Conservation (phyloP, 92 coral and sea anemone genomes). For the Heteractis magnifica region DNA sequence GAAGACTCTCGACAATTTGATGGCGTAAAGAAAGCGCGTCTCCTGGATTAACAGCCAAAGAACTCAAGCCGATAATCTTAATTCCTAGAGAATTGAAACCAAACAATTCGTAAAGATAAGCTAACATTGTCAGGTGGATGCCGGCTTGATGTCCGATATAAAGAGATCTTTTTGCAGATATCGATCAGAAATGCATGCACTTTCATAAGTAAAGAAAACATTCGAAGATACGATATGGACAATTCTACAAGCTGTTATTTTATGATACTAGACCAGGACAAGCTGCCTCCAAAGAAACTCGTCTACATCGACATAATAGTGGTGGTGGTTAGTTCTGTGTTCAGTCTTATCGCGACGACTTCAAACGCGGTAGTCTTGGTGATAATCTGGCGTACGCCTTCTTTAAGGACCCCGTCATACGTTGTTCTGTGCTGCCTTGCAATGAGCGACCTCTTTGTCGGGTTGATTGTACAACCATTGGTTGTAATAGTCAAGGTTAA, state of each 20-base stretch:
- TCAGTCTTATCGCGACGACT: neutral
- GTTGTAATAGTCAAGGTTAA: slow-evolving; percentile 8
- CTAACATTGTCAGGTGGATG: too few species aligned
- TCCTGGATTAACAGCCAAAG: too few species aligned
- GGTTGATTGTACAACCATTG: slow-evolving; percentile 15
- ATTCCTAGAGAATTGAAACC: too few species aligned
- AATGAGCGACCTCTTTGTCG: slow-evolving; percentile 8
- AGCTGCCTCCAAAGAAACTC: neutral
- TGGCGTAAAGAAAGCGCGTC: too few species aligned
- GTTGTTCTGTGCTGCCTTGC: slow-evolving; percentile 13
- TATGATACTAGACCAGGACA: neutral
- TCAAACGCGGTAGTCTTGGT: neutral
- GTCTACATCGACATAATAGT: neutral
- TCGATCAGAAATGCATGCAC: neutral
- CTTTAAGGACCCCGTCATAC: slow-evolving; percentile 3
- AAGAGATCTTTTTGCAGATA: too few species aligned
- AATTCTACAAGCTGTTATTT: slow-evolving; percentile 1
- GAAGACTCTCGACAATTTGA: too few species aligned
- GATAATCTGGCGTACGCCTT: slow-evolving; percentile 1
- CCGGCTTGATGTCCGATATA: too few species aligned
- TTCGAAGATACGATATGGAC: neutral
- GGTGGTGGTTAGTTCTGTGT: neutral
- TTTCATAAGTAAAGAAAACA: neutral
- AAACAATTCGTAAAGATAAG: too few species aligned
- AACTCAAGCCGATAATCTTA: too few species aligned